A percentile compares a stretch with the other conserved stretches of the same genome.
Conservation (phyloP, 2,888 invertebrate species). For the Encarsia formosa region DNA sequence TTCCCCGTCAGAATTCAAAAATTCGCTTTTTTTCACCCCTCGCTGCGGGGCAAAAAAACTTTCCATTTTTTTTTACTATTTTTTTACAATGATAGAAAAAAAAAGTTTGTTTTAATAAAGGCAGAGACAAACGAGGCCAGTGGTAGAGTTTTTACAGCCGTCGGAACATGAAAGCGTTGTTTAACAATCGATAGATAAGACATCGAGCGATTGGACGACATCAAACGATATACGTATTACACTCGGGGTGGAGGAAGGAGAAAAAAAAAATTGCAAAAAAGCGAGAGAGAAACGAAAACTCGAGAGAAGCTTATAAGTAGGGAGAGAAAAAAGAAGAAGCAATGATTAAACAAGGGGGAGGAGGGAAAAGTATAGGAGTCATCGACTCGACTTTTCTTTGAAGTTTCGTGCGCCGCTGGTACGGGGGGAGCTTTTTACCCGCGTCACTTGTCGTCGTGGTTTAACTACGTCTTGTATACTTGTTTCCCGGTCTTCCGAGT, state of each 20-base stretch:
- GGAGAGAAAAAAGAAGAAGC: not conserved
- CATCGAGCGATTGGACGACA: slow-evolving; percentile 13
- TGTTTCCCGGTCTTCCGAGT: too few species aligned
- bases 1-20: slow-evolving; percentile 7
- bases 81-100: not conserved
- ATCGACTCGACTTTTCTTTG: too few species aligned
- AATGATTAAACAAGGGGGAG: not conserved
- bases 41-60: slow-evolving; percentile 2
- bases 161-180: not conserved
- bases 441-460: too few species aligned
- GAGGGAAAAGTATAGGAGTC: not conserved
- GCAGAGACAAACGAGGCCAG: not conserved
- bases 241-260: not conserved
- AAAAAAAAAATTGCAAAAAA: not conserved
- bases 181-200: slow-evolving; percentile 21
- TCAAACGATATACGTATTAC: not conserved
- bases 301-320: not conserved
- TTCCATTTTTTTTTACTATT: too few species aligned
- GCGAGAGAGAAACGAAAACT: not conserved
- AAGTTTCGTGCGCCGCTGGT: too few species aligned
- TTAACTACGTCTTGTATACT: too few species aligned
- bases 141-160: not conserved
- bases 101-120: not conserved
- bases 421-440: too few species aligned
- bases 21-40: not conserved